Base-by-base conservation (phyloP, 2,797 vertebrate genomes). In the Myripristis murdjan region DNA sequence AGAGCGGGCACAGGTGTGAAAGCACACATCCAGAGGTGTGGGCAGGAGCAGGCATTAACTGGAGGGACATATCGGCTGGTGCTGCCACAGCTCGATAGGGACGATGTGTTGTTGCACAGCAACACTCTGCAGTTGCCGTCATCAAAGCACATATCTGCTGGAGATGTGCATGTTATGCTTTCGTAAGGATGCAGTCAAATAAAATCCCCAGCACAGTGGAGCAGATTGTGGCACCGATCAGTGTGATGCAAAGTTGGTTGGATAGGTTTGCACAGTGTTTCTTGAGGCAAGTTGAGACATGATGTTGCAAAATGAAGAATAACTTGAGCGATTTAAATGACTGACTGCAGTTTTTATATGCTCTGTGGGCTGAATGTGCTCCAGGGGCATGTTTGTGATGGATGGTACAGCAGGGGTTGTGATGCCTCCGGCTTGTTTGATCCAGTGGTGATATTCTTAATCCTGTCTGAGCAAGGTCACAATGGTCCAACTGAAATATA, bases 381-480 rank as follows among this genome's bases (percentile, higher is more conserved):
- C 81, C 66, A 62, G 68, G 68, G 81, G 66, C 73, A 39, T 75
- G 67, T 84, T 86, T 76, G 60, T 84, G 82, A 85, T 86, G 77
- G 81, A 84, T 82, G 63, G 71, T 70, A 70, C 73, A 80, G 56
- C 66, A 63, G 54, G 35, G 78, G 75, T 88, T 76, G 81, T 2
- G 48, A 65, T 79, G 84, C 82, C 75, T 71, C 46, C 22, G 81
- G 90, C 83, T 79, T 66, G 64, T 78, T 79, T 78, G 78, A 89
- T 85, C 76, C 70, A 56, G 9, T 69, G 84, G 82, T 81, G 71
- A 58, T 82, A 71, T 78, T 79, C 44, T 60, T 70, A 66, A 83
- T 81, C 57, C 64, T 82, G 49, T 56, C 23, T 53, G 72, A 75
- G 57, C 73, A 90, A 84, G 78, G 75, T 88, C 73, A 77, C 43